A percentile compares a stretch with the other conserved stretches of the same genome.
phyloP scores from a whole-genome alignment of 2,888 invertebrate species.

The Brachypterus glaber region DNA sequence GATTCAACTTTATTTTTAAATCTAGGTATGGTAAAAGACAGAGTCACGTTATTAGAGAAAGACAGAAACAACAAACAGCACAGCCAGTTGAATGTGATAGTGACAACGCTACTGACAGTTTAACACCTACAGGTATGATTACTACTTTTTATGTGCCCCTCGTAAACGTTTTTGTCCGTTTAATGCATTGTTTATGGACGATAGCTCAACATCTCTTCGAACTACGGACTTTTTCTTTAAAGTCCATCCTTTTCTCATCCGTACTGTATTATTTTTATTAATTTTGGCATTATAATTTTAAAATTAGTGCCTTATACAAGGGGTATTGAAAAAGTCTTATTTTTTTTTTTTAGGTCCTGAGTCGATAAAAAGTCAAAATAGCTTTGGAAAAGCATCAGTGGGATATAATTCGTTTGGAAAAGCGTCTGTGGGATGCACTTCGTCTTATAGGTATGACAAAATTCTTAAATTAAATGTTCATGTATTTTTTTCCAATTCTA shows the following conservation, averaged over 20 bases:
- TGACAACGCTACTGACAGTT: constrained; percentile 31
- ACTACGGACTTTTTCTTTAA: no score
- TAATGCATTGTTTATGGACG: no score
- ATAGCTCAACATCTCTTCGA: no score
- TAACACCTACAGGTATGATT: constrained; percentile 11
- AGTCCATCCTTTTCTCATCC: no score
- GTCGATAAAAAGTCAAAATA: constrained; percentile 33
- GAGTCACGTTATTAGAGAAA: constrained; percentile 75
- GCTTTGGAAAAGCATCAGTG: constrained; percentile 33
- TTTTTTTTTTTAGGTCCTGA: constrained; percentile 28
- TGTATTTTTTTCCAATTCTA: no score
- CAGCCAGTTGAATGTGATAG: constrained; percentile 33
- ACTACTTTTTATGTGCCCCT: no score
- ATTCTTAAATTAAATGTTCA: constrained; percentile 33
- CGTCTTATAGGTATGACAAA: constrained; percentile 43
- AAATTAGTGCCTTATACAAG: not conserved
- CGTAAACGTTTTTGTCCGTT: no score
- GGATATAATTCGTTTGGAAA: constrained; percentile 40
- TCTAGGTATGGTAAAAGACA: constrained; percentile 75
- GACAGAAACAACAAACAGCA: constrained; percentile 51
- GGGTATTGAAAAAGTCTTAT: no score
- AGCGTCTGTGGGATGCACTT: constrained; percentile 37
- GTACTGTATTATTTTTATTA: no score
- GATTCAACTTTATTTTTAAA: constrained; percentile 8
- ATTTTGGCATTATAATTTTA: no score